Base-by-base conservation (phyloP, 2,797 vertebrate species). In the Argyrosomus regius region DNA sequence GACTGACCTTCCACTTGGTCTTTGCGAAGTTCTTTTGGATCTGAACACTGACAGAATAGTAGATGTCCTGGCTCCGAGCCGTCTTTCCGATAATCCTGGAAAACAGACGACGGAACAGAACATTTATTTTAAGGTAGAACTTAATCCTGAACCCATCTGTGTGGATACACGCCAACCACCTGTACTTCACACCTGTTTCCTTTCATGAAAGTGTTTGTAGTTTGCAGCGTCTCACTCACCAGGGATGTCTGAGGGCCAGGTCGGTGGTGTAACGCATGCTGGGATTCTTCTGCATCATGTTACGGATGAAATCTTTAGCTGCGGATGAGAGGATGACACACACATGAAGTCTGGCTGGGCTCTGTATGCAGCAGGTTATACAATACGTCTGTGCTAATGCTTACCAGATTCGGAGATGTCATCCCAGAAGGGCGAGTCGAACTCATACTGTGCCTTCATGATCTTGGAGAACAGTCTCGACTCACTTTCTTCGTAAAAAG, bases 1-100 rank as follows among this genome's bases (percentile, higher is more conserved):
- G 26, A 90, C 96, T 96, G 86, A 99, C 98, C 97, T 96, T 97
- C 98, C 98, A 99, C 86, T 98, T 99, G 94, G 96, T 97, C 94
- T 97, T 98, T 89, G 97, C 98, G 67, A 99, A 99, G 95, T 99
- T 99, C 86, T 98, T 99, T 87, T 98, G 97, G 83, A 99, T 99
- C 95, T 99, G 98, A 73, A 95, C 93, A 0, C 98, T 99, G 93
- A 99, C 97, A 0, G 98, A 99, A 16, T 96, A 95, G 90, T 98
- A 98, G 92, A 99, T 99, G 95, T 99, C 97, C 85, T 95, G 95
- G 92, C 96, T 97, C 26, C 97, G 95, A 43, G 98, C 97, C 16
- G 97, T 98, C 89, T 98, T 97, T 50, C 97, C 98, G 3, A 97
- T 96, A 86, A 99, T 99, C 98, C 98, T 99, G 92, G 67, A 84